phyloP scores from a whole-genome alignment of 2,888 invertebrate genomes.

The Drosophila kanekoi region DNA sequence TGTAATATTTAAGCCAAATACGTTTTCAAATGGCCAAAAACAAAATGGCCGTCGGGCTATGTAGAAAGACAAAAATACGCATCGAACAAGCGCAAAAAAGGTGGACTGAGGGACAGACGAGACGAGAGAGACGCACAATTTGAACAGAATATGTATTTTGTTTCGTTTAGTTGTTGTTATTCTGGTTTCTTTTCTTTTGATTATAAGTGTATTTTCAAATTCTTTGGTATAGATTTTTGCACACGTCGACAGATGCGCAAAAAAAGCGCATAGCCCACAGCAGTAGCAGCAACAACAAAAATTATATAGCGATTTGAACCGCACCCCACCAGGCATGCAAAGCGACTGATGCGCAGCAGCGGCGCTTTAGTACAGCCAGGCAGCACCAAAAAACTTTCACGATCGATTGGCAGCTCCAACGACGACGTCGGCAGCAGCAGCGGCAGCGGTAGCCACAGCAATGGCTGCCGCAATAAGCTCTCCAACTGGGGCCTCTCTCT shows the following conservation, averaged over 20 bases:
- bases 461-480: slow-evolving; percentile 55
- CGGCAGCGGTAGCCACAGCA: slow-evolving; percentile 38
- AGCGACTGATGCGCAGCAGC: slow-evolving; percentile 74
- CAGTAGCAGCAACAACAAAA: slow-evolving; percentile 20
- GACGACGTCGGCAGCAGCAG: slow-evolving; percentile 18
- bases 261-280: slow-evolving; percentile 19
- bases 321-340: slow-evolving; percentile 77
- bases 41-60: slow-evolving; percentile 58
- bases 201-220: slow-evolving; percentile 22
- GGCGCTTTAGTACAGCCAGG: slow-evolving; percentile 65
- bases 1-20: slow-evolving; percentile 63
- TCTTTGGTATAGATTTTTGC: slow-evolving; percentile 47
- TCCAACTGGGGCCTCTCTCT: slow-evolving; percentile 25
- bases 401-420: slow-evolving; percentile 61
- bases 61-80: slow-evolving; percentile 22
- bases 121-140: slow-evolving; percentile 41
- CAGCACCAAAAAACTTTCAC: slow-evolving; percentile 65
- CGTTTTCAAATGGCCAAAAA: slow-evolving; percentile 24
- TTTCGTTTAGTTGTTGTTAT: slow-evolving; percentile 13
- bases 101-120: slow-evolving; percentile 20
- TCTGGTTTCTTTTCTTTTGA: slow-evolving; percentile 10
- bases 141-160: slow-evolving; percentile 35
- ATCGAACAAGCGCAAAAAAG: slow-evolving; percentile 25
- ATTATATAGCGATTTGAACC: slow-evolving; percentile 61
- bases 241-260: slow-evolving; percentile 55